Conservation (phyloP, 2,888 invertebrate genomes). For the Lasius fuliginosus region DNA sequence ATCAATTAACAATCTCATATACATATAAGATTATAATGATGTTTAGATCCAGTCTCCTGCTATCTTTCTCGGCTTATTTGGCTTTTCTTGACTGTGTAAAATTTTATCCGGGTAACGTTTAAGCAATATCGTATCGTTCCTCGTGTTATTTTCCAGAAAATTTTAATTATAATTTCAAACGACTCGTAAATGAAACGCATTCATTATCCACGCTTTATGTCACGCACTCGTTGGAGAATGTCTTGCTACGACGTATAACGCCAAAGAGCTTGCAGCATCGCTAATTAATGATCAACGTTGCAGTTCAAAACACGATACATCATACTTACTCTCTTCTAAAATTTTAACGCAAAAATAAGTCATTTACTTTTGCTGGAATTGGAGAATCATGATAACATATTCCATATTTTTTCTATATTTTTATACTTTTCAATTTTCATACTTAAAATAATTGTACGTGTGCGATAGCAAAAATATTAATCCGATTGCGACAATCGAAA, state of each 20-base stretch:
- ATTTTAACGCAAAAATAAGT: conserved; percentile 28
- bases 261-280: conserved; percentile 17
- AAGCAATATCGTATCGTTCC: background rate
- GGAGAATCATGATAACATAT: background rate
- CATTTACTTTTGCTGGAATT: background rate
- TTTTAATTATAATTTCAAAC: conserved; percentile 55
- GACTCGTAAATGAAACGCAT: conserved; percentile 52
- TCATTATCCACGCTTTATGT: conserved; percentile 44
- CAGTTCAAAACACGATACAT: conserved; percentile 40
- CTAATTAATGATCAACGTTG: conserved; percentile 46
- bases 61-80: background rate
- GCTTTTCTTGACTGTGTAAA: background rate
- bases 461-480: background rate
- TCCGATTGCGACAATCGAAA: background rate
- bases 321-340: conserved; percentile 8
- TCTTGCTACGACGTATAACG: conserved; percentile 19
- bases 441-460: background rate
- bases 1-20: background rate
- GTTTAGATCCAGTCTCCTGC: background rate
- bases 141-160: conserved; percentile 38
- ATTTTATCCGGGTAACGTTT: conserved; percentile 2
- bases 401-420: background rate
- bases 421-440: background rate
- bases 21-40: background rate
- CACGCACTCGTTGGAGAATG: conserved; percentile 20